A percentile compares a stretch with the other conserved stretches of the same genome.
phyloP scores from a whole-genome alignment of 2,113 vertebrate species.

The Lagopus leucura region DNA sequence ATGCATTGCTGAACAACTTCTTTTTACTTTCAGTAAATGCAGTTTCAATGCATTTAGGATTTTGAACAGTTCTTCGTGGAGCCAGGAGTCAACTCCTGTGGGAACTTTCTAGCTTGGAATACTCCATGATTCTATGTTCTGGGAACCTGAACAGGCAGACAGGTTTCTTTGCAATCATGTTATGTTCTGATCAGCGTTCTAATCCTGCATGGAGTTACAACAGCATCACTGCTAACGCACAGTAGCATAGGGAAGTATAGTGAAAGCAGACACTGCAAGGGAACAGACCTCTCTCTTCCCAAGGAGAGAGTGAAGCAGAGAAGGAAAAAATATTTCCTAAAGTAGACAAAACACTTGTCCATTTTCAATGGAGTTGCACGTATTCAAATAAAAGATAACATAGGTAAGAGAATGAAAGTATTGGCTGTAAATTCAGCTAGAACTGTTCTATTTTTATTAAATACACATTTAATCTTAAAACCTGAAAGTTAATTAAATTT shows the following conservation, averaged over 20 bases:
- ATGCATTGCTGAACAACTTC: not conserved
- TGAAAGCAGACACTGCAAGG: not conserved
- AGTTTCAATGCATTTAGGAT: not conserved
- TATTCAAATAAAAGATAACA: not conserved
- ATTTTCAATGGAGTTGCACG: not conserved
- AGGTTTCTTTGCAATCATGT: not conserved
- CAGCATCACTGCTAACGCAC: not conserved
- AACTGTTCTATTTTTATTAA: not conserved
- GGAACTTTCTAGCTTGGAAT: too few relatives aligned
- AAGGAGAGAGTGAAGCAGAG: not conserved
- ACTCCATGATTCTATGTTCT: not conserved
- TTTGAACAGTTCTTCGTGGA: too few relatives aligned
- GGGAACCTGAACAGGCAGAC: not conserved
- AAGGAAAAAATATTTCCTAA: slow-evolving; percentile 3
- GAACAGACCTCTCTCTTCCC: not conserved
- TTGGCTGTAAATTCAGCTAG: not conserved
- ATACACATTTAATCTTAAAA: not conserved
- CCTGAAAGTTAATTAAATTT: not conserved
- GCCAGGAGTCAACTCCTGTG: too few relatives aligned
- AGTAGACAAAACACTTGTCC: not conserved
- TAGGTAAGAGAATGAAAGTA: not conserved
- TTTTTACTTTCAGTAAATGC: not conserved
- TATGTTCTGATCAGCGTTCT: not conserved
- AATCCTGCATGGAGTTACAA: not conserved
- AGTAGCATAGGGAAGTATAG: not conserved